A percentile compares a stretch with the other conserved stretches of the same genome.
Conservation (phyloP, 2,888 invertebrate genomes). For the Petrolisthes cinctipes region DNA sequence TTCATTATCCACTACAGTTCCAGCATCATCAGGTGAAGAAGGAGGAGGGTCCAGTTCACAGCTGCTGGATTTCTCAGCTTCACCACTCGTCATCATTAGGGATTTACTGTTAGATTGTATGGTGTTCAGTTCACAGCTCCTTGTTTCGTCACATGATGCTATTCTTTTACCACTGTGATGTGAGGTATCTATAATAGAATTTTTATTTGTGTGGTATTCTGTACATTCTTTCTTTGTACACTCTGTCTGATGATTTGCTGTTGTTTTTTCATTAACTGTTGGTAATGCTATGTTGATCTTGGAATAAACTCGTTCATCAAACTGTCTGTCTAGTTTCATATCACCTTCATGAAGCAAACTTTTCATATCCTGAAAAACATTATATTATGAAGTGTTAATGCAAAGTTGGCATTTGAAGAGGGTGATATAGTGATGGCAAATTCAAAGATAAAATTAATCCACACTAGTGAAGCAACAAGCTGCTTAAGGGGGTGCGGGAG, state of each 20-base stretch:
- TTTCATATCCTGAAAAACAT: conserved; percentile 33
- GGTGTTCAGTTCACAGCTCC: background rate
- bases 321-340: conserved; percentile 41
- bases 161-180: background rate
- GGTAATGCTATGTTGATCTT: background rate
- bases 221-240: background rate
- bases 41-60: background rate
- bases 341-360: conserved; percentile 14
- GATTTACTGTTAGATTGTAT: background rate
- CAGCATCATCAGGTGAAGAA: background rate
- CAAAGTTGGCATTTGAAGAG: no score
- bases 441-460: no score
- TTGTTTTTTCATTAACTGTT: background rate
- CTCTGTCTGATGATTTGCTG: background rate
- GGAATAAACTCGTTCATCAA: conserved; percentile 6
- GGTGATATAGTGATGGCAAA: no score
- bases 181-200: no score
- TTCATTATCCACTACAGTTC: no score
- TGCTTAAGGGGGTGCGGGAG: no score
- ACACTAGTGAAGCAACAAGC: no score
- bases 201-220: no score
- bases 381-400: no score
- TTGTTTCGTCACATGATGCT: background rate
- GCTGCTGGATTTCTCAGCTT: background rate
- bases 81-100: background rate